phyloP scores from a whole-genome alignment of 2,797 vertebrate species.

The Triplophysa yarkandensis region DNA sequence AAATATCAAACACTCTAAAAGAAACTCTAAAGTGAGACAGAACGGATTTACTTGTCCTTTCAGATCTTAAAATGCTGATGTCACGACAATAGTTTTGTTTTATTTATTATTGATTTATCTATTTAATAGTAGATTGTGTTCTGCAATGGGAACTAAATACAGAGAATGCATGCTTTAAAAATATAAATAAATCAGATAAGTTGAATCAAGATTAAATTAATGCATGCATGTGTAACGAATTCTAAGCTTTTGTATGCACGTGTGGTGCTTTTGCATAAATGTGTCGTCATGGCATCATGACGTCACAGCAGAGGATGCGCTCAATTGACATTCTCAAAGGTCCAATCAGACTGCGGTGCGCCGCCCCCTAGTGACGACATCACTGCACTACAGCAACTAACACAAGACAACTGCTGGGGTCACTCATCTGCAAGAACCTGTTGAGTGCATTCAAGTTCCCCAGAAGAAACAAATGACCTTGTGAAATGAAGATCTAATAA shows the following conservation, averaged over 20 bases:
- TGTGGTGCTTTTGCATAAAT: slow-evolving; percentile 46
- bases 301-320: slow-evolving; percentile 69
- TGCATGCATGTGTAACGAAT: too few species aligned
- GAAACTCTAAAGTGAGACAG: not conserved
- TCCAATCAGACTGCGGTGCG: slow-evolving; percentile 46
- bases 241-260: too few species aligned
- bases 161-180: too few species aligned
- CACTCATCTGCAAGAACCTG: slow-evolving; percentile 24
- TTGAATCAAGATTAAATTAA: too few species aligned
- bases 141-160: too few species aligned
- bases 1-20: not conserved
- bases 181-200: too few species aligned
- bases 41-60: too few species aligned
- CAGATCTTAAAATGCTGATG: too few species aligned
- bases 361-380: slow-evolving; percentile 60
- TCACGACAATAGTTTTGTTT: too few species aligned
- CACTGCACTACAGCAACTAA: not conserved
- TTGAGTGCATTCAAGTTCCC: slow-evolving; percentile 1
- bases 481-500: not conserved
- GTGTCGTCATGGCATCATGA: slow-evolving; percentile 62
- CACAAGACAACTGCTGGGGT: not conserved
- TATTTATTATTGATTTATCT: too few species aligned
- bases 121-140: too few species aligned
- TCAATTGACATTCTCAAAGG: slow-evolving; percentile 68
- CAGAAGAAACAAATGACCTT: not conserved